A percentile compares a stretch with the other conserved stretches of the same genome.
These are phyloP conservation scores for Rhingia campestris DNA, from an alignment of 2,888 invertebrate genomes.

Conservation along the genomic window DNA sequence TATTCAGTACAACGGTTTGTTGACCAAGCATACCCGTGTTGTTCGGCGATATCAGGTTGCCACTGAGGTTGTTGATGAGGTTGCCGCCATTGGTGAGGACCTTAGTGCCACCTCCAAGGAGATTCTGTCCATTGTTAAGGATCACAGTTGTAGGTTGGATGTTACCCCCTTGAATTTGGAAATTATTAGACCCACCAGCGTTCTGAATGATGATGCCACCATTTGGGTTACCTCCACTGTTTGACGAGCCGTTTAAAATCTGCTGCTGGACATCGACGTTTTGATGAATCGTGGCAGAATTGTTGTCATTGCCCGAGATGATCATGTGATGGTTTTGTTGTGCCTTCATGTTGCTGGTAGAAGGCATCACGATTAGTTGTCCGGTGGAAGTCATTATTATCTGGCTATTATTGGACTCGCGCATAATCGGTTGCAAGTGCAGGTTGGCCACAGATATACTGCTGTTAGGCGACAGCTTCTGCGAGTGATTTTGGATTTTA, in stretches of 20 bases:
- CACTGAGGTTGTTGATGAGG: constrained; percentile 75
- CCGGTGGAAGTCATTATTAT: constrained; percentile 83
- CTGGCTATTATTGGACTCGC: constrained; percentile 78
- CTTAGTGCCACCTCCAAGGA: constrained; percentile 76
- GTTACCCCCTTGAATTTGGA: constrained; percentile 72
- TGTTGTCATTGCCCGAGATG: constrained; percentile 64
- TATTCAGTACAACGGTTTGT: constrained; percentile 91
- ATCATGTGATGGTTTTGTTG: constrained; percentile 77
- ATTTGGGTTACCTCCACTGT: constrained; percentile 35
- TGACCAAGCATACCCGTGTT: constrained; percentile 85
- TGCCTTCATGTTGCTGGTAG: constrained; percentile 74
- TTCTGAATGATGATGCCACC: constrained; percentile 76
- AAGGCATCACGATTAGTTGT: constrained; percentile 82
- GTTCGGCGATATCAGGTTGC: constrained; percentile 76
- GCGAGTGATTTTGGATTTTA: constrained; percentile 75
- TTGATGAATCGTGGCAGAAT: constrained; percentile 44
- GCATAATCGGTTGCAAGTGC: constrained; percentile 79
- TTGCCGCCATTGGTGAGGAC: constrained; percentile 77
- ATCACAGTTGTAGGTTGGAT: constrained; percentile 78
- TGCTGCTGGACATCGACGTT: constrained; percentile 67
- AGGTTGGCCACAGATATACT: constrained; percentile 77
- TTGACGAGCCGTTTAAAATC: constrained; percentile 54
- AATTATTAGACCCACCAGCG: constrained; percentile 66
- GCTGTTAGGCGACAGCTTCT: constrained; percentile 76
- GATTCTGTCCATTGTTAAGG: constrained; percentile 76